These are phyloP conservation scores for Zosterops lateralis DNA, from an alignment of 2,113 vertebrate genomes.

Conservation along the genomic window DNA sequence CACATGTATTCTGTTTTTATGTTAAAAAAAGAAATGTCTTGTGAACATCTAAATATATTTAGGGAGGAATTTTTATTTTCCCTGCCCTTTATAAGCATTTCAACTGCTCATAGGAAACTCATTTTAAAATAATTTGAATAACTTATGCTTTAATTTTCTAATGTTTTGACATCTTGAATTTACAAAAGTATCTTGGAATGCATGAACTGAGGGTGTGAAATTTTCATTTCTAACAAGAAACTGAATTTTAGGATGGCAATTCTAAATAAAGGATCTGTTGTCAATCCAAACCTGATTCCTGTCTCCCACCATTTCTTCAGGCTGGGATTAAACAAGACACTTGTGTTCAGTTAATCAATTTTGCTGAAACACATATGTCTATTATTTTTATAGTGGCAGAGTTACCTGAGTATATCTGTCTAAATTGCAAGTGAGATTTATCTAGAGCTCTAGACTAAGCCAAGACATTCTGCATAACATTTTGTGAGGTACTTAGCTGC, in stretches of 20 bases:
- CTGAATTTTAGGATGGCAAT: not conserved
- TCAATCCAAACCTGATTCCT: not conserved
- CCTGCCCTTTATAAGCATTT: not conserved
- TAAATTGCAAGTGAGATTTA: not conserved
- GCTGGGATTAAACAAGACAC: not conserved
- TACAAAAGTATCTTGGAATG: not conserved
- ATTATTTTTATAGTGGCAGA: not conserved
- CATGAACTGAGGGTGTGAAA: not conserved
- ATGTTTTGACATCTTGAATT: not conserved
- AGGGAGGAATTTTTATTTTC: not conserved
- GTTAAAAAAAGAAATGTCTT: not conserved
- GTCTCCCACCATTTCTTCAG: not conserved
- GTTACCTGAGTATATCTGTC: not conserved
- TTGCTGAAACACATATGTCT: not conserved
- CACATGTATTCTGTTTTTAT: not conserved
- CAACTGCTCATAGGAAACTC: not conserved
- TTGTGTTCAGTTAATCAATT: not conserved
- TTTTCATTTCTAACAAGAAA: not conserved
- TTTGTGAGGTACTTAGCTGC: not conserved
- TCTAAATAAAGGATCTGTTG: not conserved
- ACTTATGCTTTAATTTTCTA: not conserved
- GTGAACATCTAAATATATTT: not conserved
- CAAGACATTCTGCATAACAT: not conserved
- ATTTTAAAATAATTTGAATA: slow-evolving; percentile 1
- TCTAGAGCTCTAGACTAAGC: not conserved